Conservation (phyloP, 2,888 invertebrate genomes). For the Hyppa rectilinea region DNA sequence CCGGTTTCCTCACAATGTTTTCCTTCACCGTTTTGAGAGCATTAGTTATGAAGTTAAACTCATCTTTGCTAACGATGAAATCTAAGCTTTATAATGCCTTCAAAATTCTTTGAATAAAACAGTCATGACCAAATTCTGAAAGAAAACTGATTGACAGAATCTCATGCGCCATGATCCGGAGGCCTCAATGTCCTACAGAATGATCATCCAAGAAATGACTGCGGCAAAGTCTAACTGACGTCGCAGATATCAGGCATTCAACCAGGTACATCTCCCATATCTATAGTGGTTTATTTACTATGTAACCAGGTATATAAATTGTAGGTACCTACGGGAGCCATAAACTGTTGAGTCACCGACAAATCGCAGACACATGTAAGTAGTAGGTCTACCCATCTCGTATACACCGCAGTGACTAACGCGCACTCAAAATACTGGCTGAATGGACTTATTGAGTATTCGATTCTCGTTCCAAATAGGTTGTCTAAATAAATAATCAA, state of each 20-base stretch:
- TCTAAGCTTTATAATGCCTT: too few species aligned
- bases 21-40: too few species aligned
- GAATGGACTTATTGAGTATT: neutral
- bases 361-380: conserved; percentile 10
- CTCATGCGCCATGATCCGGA: neutral
- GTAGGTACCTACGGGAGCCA: conserved; percentile 1
- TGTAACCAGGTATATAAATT: conserved; percentile 4
- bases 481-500: too few species aligned
- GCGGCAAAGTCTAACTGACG: neutral
- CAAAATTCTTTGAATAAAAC: neutral
- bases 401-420: conserved; percentile 17
- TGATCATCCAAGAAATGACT: neutral
- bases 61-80: too few species aligned
- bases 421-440: conserved; percentile 9
- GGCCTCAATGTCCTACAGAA: neutral
- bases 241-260: neutral
- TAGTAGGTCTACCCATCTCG: conserved; percentile 1
- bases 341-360: conserved; percentile 14
- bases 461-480: neutral
- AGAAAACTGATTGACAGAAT: neutral
- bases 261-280: neutral
- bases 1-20: too few species aligned
- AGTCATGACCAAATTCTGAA: too few species aligned
- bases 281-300: conserved; percentile 15
- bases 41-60: too few species aligned